Evolutionary conservation across 2,113 vertebrate species (phyloP), one percentile per base, ranked within the genome.

Genomic region (Seriola rivoliana): DNA sequence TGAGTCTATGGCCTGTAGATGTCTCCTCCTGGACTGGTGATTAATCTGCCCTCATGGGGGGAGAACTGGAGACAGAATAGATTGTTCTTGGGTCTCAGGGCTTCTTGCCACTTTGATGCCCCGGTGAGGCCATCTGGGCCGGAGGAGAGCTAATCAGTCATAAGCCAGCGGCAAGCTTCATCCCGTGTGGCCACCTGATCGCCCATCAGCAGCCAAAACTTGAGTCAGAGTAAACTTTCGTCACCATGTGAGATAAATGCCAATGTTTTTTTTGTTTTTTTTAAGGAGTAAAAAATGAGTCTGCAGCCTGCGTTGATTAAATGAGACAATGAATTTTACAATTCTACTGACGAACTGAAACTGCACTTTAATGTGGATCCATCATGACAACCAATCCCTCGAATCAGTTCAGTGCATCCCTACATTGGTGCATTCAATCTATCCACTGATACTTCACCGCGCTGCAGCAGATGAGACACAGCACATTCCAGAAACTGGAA

Each of bases 141-240:
- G 65, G 64, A 79, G 23, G 23, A 81, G 68, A 76, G 36, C 54
- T 64, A 81, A 93, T 92, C 89, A 87, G 74, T 91, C 90, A 88
- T 8, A 44, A 36, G 11, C 21, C 14, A 71, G 84, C 84, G 7
- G 8, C 73, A 7, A 77, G 87, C 78, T 63, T 21, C 23, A 72
- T 75, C 62, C 80, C 64, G 68, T 69, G 85, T 11, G 65, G 81
- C 66, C 63, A 73, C 67, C 78, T 60, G 81, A 89, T 82, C 80
- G 12, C 52, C 67, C 57, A 5, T 48, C 50, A 69, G 65, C 64
- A 78, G 63, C 63, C 42, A 40, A 29, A 50, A 44, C 29, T 58
- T 16, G 23, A 81, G 48, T 58, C 25, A 25, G 32, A 85, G 59
- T 40, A 25, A 34, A 36, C 52, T 75, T 80, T 65, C 4, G 14